phyloP scores from a whole-genome alignment of 2,888 invertebrate genomes.

The Drosophila putrida region DNA sequence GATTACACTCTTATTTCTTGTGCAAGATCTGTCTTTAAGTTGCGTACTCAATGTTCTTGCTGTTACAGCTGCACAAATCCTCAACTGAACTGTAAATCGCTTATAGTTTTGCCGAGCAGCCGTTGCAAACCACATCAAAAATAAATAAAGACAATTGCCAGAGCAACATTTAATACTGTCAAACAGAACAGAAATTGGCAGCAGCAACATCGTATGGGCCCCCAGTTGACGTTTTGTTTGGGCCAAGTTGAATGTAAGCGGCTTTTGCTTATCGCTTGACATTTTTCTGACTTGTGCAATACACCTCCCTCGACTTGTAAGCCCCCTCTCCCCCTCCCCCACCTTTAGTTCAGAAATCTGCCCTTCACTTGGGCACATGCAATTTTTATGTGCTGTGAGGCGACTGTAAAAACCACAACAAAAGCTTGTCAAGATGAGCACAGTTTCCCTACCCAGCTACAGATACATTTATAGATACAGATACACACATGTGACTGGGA shows the following conservation, averaged over 20 bases:
- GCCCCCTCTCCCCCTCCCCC: too few species aligned
- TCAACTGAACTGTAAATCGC: slow-evolving; percentile 52
- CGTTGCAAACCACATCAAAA: slow-evolving; percentile 54
- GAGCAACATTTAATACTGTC: slow-evolving; percentile 62
- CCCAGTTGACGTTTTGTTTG: slow-evolving; percentile 49
- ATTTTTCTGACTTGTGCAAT: slow-evolving; percentile 65
- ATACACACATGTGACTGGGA: slow-evolving; percentile 25
- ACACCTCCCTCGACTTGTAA: slow-evolving; percentile 2
- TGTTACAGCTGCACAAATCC: slow-evolving; percentile 20
- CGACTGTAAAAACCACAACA: slow-evolving; percentile 56
- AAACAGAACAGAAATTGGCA: slow-evolving; percentile 37
- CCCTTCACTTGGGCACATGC: slow-evolving; percentile 53
- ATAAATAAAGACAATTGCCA: slow-evolving; percentile 57
- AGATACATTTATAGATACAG: slow-evolving; percentile 22
- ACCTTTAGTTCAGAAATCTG: slow-evolving; percentile 13
- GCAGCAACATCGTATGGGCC: slow-evolving; percentile 17
- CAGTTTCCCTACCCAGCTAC: slow-evolving; percentile 14
- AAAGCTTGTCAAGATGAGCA: slow-evolving; percentile 50
- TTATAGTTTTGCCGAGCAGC: slow-evolving; percentile 40
- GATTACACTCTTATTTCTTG: not conserved
- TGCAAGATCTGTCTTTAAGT: not conserved
- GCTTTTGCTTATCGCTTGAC: slow-evolving; percentile 72
- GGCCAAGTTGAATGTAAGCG: slow-evolving; percentile 64
- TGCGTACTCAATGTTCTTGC: not conserved
- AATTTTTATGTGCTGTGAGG: slow-evolving; percentile 54